Base-by-base conservation (phyloP, 1,140 invertebrate genomes). In the Subanguina moxae region DNA sequence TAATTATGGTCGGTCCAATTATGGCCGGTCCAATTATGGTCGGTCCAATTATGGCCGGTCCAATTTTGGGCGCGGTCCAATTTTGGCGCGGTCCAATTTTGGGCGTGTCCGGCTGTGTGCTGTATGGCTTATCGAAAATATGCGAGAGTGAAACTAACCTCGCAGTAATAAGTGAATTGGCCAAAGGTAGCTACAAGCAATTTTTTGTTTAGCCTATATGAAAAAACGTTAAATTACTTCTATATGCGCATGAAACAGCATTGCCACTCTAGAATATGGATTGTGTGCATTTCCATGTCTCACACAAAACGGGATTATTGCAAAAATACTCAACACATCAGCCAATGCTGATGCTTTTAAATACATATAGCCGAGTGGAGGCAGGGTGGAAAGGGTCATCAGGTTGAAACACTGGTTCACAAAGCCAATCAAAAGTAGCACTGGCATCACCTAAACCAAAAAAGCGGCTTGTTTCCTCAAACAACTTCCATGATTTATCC, bases 181-280 rank as follows among this genome's bases (percentile, higher is more conserved):
- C 75, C 1, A 79, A 19, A 1, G 77, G 75, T 15, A 79, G 67
- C 48, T 52, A 52, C 3, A 52, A 21, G 23, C n/a, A 3, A 52
- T 7, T 7, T 3, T 52, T 3, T 7, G 3, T 21, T 52, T 5
- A 8, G 15, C n/a, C 8, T 52, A 15, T 8, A 5, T 19, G 3
- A 52, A 52, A 52, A 52, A 52, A 21, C 48, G 3, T 21, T 52
- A 7, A n/a, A n/a, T 8, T 21, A 52, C 48, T 38, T 80, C 78
- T 48, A 80, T 30, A 63, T 80, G 78, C 19, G 78, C 76, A 67
- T 80, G 78, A 63, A 74, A 80, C 43, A 75, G 81, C 78, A 80
- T 80, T 32, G 65, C 65, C 0, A 65, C 25, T 23, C 74, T 63
- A 43, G 45, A 65, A 23, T 68, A 57, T 23, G 70, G 46, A 62